phyloP scores from a whole-genome alignment of 2,888 invertebrate genomes.

The Callyntrura guangdongensis region DNA sequence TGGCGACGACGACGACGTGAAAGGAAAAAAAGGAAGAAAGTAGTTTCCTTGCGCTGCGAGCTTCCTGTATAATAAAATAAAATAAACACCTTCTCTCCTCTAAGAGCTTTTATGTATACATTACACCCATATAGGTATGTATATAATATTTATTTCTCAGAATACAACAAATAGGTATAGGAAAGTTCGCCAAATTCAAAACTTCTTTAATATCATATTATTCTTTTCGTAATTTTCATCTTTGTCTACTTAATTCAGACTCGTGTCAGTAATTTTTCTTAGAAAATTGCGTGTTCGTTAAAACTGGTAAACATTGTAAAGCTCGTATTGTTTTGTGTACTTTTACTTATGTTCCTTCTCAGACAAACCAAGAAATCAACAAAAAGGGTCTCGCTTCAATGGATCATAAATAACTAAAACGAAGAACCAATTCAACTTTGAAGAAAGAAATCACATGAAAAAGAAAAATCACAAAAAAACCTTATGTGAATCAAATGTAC shows the following conservation, averaged over 20 bases:
- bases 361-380: conserved; percentile 35
- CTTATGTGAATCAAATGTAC: background rate
- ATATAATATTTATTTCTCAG: too few relatives aligned
- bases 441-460: background rate
- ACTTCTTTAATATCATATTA: background rate
- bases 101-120: background rate
- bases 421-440: background rate
- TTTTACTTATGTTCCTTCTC: background rate
- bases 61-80: conserved; percentile 11
- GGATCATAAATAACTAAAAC: conserved; percentile 42
- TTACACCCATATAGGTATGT: too few relatives aligned
- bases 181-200: background rate
- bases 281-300: background rate
- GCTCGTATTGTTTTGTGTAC: background rate
- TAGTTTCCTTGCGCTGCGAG: background rate
- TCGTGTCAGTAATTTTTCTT: background rate
- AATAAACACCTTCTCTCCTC: background rate
- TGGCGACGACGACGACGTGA: background rate
- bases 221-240: background rate
- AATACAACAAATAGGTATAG: background rate
- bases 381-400: conserved; percentile 37
- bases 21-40: background rate
- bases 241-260: background rate
- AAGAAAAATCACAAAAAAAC: background rate
- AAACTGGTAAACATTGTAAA: background rate